Evolutionary conservation across 30 jellyfish, hydroid and myxozoan species (phyloP).

Genomic region (Mastigias papua): DNA sequence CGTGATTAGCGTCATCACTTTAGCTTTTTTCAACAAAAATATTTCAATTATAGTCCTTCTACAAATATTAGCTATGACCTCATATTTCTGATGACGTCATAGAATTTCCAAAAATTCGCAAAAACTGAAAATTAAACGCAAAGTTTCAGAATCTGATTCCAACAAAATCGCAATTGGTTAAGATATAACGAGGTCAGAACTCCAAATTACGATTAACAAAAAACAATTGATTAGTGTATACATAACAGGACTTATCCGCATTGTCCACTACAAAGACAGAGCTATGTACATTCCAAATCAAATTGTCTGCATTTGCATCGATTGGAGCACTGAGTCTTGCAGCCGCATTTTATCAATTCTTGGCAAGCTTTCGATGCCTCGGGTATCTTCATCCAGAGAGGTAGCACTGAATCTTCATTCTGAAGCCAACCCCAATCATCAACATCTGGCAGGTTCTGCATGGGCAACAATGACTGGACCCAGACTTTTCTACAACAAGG

Average conservation of each 20-base stretch:
- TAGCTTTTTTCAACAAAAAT: too few species aligned
- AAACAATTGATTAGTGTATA: too few species aligned
- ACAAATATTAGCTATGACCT: too few species aligned
- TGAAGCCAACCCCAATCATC: conserved; percentile 40
- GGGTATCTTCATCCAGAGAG: conserved; percentile 39
- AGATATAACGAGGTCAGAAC: not conserved
- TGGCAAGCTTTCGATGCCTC: conserved; percentile 72
- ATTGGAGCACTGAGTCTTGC: conserved; percentile 27
- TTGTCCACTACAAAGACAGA: conserved; percentile 33
- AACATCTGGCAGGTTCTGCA: conserved; percentile 25
- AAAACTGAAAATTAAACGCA: not conserved
- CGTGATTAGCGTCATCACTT: too few species aligned
- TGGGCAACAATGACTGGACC: conserved; percentile 4
- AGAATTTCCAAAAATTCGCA: not conserved
- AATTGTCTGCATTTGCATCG: conserved; percentile 63
- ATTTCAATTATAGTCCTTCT: too few species aligned
- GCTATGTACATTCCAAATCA: conserved; percentile 21
- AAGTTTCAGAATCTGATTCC: not conserved
- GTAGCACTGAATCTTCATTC: not conserved
- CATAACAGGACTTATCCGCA: too few species aligned
- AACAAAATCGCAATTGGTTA: not conserved
- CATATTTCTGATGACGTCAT: conserved; percentile 14
- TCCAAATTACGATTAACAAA: not conserved
- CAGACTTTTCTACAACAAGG: conserved; percentile 13
- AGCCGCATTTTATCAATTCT: conserved; percentile 64